Evolutionary conservation across 2,797 vertebrate species (phyloP), one percentile per base, ranked within the genome.

Genomic region (Parotocinclus haroldoi): DNA sequence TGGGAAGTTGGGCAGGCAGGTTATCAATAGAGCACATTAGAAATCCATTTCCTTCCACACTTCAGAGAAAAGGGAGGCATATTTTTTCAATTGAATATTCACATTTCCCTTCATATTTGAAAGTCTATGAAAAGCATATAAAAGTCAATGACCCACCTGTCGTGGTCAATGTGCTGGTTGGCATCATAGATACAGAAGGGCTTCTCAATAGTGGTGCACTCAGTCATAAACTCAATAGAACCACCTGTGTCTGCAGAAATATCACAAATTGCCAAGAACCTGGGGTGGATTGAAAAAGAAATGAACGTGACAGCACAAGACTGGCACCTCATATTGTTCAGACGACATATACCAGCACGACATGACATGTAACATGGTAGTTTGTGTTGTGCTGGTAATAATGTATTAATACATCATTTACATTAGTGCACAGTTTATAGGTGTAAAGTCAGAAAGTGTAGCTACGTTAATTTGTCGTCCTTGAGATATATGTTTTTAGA

Each of bases 11-110:
- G 56, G 97, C 96, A 0, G 97, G 97, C 50, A 99, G 83, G 84
- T 98, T 98, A 81, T 99, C 96, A 58, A 98, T 99, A 76, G 97
- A 98, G 83, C 97, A 99, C 95, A 99, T 98, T 73, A 99, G 89
- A 84, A 99, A 94, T 17, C 97, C 97, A 0, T 86, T 93, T 54
- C 96, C 96, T 84, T 98, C 95, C 69, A 99, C 92, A 13, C 96
- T 99, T 79, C 13, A 38, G 11, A 39, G 9, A 50, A 10, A 16
- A 45, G 17, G 18, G 37, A 27, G 27, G 27, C 9, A 52, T 38
- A 44, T 50, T n/a, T 12, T 38, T 2, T 27, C n/a, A 27, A 5
- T 27, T 27, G 27, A 27, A 27, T 27, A 27, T 5, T 5, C 27
- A 27, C 27, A 27, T 5, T 2, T 27, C 27, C 27, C 27, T 27